Evolutionary conservation across 2,797 vertebrate genomes (phyloP), one percentile per base, ranked within the genome.

Genomic region (Macropus fuliginosus): DNA sequence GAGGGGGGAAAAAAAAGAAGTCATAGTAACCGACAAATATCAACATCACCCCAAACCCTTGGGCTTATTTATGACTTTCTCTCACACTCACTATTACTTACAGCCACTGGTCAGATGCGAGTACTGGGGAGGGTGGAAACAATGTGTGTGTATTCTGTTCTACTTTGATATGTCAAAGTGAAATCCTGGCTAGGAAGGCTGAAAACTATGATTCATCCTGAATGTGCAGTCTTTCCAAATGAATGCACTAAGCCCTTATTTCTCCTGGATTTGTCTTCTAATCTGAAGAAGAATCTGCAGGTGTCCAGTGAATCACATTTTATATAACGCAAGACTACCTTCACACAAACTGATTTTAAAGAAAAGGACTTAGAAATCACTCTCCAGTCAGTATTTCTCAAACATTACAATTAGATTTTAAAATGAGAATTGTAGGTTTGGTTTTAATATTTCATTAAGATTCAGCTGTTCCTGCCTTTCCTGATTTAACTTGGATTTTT

Each of bases 21-120:
- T 99, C 99, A 99, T 99, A 99, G 99, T 99, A 99, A 99, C 99
- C 98, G 99, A 99, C 99, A 99, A 98, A 97, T 98, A 98, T 99
- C 98, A 98, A 98, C 98, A 98, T 92, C 98, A 98, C 97, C 98
- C 98, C 97, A 97, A 98, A 98, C 97, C 98, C 98, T 98, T 98
- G 96, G 94, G 98, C 96, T 98, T 97, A 74, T 97, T 96, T 96
- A 56, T 29, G 91, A 96, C 96, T 14, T 12, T 56, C 92, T 95
- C 91, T 98, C 95, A 92, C 66, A 81, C 94, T 96, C 31, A 57
- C n/a, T 2, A 46, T 66, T 12, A 40, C 3, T 59, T 94, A 54
- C 59, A 95, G 92, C 92, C 90, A 55, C 24, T 0, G n/a, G 97
- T 95, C 96, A 55, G 0, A 1, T 27, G 90, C 95, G 56, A 95